Conservation (phyloP, 2,888 invertebrate genomes). For the Leucoptera coffeella region DNA sequence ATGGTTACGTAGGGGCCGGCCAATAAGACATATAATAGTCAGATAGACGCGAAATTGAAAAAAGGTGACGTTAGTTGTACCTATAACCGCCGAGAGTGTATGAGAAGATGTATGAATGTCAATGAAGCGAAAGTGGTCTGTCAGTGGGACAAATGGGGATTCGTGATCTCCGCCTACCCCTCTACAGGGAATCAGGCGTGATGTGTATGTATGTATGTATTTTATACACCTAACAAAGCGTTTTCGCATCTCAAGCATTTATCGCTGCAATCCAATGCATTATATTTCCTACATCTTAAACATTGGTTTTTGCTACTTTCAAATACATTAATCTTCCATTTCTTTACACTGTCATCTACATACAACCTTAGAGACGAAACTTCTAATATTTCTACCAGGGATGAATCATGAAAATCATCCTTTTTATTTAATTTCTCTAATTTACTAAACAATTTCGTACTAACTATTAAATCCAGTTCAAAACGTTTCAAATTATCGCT, state of each 20-base stretch:
- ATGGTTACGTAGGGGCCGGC: too few species aligned
- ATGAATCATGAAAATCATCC: conserved; percentile 26
- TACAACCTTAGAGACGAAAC: conserved; percentile 57
- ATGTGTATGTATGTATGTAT: too few species aligned
- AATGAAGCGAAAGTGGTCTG: too few species aligned
- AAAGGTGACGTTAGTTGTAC: too few species aligned
- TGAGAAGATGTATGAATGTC: too few species aligned
- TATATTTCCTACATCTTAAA: conserved; percentile 57
- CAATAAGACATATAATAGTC: too few species aligned
- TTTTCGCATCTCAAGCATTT: conserved; percentile 48
- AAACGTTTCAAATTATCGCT: conserved; percentile 30
- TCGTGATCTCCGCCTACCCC: too few species aligned
- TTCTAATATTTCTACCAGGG: conserved; percentile 71
- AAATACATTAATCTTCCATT: conserved; percentile 26
- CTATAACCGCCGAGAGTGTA: too few species aligned
- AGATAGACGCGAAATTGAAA: too few species aligned
- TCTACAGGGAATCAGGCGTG: too few species aligned
- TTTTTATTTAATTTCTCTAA: conserved; percentile 16
- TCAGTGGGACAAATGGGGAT: too few species aligned
- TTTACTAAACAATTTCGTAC: conserved; percentile 16
- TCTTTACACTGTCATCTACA: conserved; percentile 15
- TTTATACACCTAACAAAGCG: conserved; percentile 11
- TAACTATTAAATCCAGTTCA: conserved; percentile 17
- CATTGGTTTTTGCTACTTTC: conserved; percentile 43
- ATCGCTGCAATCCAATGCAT: conserved; percentile 30